Conservation (phyloP, 2,888 invertebrate genomes). For the Tanytarsus gracilentus region DNA sequence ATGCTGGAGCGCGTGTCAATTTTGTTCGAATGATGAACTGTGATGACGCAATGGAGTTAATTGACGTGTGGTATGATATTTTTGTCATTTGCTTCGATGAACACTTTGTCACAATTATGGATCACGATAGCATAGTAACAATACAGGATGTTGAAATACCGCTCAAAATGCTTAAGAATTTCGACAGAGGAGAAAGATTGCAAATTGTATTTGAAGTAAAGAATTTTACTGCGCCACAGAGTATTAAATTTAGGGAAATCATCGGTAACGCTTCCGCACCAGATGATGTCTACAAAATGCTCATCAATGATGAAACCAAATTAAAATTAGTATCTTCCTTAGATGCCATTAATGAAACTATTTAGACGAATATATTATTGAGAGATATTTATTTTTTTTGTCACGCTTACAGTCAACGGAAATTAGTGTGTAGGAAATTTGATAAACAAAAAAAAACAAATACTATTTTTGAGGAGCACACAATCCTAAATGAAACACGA, state of each 20-base stretch:
- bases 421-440: no score
- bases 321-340: no score
- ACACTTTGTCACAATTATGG: neutral
- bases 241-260: neutral
- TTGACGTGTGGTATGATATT: constrained; percentile 20
- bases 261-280: no score
- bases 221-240: neutral
- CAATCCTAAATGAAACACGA: no score
- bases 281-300: no score
- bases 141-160: neutral
- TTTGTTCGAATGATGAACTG: neutral
- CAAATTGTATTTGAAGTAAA: constrained; percentile 8
- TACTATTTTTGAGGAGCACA: no score
- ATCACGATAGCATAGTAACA: neutral
- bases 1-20: neutral
- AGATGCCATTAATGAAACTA: no score
- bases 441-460: no score
- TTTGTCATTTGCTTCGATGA: constrained; percentile 24
- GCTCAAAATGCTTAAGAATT: neutral
- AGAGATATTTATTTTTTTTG: no score
- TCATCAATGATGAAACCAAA: no score
- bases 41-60: constrained; percentile 1
- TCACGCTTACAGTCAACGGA: no score
- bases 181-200: neutral
- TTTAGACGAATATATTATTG: no score